Percentiles rank a stretch among this genome's conserved stretches.
Conservation (phyloP, 2,113 vertebrate species). For the Tilapia sparmanii region DNA sequence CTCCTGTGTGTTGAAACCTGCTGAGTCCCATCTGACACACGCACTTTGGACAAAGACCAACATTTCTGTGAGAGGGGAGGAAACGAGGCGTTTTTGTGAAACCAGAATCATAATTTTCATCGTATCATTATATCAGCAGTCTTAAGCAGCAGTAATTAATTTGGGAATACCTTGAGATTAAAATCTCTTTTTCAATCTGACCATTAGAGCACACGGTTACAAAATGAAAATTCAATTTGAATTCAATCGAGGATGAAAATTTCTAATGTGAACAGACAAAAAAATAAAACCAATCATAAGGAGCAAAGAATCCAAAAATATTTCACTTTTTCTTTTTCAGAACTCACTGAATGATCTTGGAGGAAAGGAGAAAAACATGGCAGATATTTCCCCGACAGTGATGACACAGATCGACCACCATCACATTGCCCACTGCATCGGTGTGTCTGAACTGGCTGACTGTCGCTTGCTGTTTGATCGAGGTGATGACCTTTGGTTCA, state of each 20-base stretch:
- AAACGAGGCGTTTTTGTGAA: not conserved
- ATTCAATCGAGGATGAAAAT: not conserved
- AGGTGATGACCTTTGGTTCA: not conserved
- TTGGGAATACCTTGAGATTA: not conserved
- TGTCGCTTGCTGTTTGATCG: not conserved
- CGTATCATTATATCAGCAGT: not conserved
- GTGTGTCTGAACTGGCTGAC: not conserved
- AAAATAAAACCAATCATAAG: not conserved
- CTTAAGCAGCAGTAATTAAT: not conserved
- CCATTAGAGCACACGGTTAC: not conserved
- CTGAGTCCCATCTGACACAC: not conserved
- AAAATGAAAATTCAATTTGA: not conserved
- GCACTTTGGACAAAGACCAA: not conserved
- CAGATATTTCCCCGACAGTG: not conserved
- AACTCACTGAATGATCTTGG: not conserved
- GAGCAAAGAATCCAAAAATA: not conserved
- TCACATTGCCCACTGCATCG: not conserved
- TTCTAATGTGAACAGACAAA: not conserved
- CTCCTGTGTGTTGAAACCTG: not conserved
- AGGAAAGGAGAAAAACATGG: not conserved
- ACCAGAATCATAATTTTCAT: not conserved
- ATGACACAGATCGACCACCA: not conserved
- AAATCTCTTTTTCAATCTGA: not conserved
- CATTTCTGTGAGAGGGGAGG: not conserved
- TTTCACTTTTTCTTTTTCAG: not conserved